Evolutionary conservation across 2,888 invertebrate species (phyloP), one percentile per base, ranked within the genome.

Genomic region (Thereva unica): DNA sequence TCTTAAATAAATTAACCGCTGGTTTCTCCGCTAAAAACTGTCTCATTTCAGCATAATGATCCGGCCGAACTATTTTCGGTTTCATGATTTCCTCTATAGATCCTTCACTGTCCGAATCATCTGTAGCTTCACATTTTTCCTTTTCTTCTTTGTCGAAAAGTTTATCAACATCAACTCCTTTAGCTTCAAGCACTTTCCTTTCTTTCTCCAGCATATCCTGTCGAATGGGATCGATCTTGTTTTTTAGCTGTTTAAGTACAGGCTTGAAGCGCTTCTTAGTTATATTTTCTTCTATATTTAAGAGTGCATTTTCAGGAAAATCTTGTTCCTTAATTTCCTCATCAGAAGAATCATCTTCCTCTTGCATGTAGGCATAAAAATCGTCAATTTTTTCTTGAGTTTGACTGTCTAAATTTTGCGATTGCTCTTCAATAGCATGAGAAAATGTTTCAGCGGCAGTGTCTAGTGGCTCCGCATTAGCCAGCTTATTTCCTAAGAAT

Each of bases 141-240:
- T 61, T 56, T 6, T 69, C 71, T 5, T 44, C 64, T 47, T 70
- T 68, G 61, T 69, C 69, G 42, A 73, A 75, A 68, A 78, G 77
- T 55, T 77, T 75, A 53, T 78, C 76, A n/a, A 80, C 76, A 74
- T 80, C 76, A 23, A 81, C 78, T 10, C 81, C 81, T 44, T 81
- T 81, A 10, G 77, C 71, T 4, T 78, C 71, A 6, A 81, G 71
- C 10, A 80, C 76, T 45, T 76, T 74, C 3, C 78, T 76, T 66
- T 81, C 81, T 56, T 78, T 79, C 53, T 78, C 75, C 5, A 79
- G 71, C 79, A 81, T 80, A 4, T 78, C 76, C 35, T 76, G 74
- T 0, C 78, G 75, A 71, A 81, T 81, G 5, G 81, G 81, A 74
- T 79, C 77, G 44, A 81, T 80, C 65, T 78, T 78, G 72, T 76